Percentiles rank a stretch among this genome's conserved stretches.
phyloP scores from a whole-genome alignment of 2,888 invertebrate genomes.

The Flabesymbios commensalis region DNA sequence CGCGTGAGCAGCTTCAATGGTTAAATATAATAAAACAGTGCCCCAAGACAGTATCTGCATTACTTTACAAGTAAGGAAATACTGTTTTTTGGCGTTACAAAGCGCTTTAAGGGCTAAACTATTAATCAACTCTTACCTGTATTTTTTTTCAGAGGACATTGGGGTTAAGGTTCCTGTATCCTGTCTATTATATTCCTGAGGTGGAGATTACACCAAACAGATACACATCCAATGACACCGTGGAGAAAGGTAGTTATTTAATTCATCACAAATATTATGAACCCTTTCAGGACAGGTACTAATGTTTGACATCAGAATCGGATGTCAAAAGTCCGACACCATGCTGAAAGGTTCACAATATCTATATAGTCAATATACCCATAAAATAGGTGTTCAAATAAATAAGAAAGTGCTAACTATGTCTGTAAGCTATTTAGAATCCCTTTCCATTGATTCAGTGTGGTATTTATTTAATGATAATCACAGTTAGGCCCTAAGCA shows the following conservation, averaged over 20 bases:
- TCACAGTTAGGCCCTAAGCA: not conserved
- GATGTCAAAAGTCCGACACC: too few relatives aligned
- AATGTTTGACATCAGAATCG: too few relatives aligned
- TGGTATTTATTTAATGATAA: not conserved
- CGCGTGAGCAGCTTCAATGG: too few relatives aligned
- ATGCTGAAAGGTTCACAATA: too few relatives aligned
- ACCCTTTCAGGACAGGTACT: too few relatives aligned
- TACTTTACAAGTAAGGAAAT: too few relatives aligned
- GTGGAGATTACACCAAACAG: constrained; percentile 54
- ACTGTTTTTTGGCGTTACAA: too few relatives aligned
- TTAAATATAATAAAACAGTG: too few relatives aligned
- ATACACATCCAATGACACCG: constrained; percentile 52
- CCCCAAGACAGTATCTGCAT: too few relatives aligned
- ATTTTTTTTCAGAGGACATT: constrained; percentile 52
- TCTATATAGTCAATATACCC: too few relatives aligned
- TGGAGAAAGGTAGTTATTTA: constrained; percentile 54
- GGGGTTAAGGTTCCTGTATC: constrained; percentile 63
- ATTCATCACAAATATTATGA: not conserved
- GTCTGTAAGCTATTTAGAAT: not conserved
- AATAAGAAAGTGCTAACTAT: not conserved
- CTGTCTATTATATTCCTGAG: constrained; percentile 63
- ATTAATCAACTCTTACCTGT: not conserved
- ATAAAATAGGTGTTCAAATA: too few relatives aligned
- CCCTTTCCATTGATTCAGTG: not conserved
- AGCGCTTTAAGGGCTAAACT: too few relatives aligned